A percentile compares a stretch with the other conserved stretches of the same genome.
Conservation (phyloP, 2,113 vertebrate genomes). For the Gallinago media region DNA sequence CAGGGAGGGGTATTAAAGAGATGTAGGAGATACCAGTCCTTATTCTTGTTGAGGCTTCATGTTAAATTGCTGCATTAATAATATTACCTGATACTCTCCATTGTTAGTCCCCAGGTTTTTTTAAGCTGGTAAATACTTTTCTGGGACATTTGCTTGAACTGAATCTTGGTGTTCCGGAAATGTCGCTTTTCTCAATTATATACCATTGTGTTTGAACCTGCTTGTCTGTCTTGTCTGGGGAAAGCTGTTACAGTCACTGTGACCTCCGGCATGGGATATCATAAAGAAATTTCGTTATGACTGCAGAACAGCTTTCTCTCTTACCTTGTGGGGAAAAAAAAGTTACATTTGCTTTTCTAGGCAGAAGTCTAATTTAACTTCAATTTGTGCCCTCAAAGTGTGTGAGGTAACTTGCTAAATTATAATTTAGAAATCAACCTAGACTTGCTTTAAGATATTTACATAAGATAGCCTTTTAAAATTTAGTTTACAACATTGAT, state of each 20-base stretch:
- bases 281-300: background rate
- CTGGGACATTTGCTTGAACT: background rate
- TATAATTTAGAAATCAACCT: background rate
- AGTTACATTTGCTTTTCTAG: background rate
- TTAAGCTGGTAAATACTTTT: background rate
- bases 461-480: background rate
- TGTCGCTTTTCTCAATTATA: accelerated
- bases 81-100: background rate
- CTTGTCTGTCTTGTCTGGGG: background rate
- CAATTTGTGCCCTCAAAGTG: background rate
- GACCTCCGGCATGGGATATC: background rate
- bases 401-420: background rate
- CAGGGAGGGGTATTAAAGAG: background rate
- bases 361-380: background rate
- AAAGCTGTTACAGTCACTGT: background rate
- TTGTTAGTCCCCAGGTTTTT: background rate
- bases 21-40: background rate
- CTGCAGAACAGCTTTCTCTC: background rate
- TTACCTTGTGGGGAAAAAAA: accelerated
- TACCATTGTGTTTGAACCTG: background rate
- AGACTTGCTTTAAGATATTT: background rate
- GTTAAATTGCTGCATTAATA: background rate
- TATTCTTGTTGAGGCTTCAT: background rate
- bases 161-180: background rate
- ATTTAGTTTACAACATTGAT: background rate